Evolutionary conservation across 2,888 invertebrate genomes (phyloP).

Genomic region (Cheilosia pagana): DNA sequence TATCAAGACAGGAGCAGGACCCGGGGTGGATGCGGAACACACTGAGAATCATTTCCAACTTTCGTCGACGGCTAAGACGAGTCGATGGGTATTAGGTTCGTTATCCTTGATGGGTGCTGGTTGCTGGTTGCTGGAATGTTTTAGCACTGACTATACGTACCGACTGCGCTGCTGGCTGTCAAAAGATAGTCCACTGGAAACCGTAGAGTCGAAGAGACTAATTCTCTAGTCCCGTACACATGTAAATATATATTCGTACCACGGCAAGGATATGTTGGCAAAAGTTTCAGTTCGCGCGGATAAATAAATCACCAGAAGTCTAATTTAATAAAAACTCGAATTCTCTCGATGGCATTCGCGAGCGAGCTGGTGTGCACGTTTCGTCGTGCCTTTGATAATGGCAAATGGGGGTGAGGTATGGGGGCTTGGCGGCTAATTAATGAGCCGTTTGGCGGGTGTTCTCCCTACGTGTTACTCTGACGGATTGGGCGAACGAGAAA

Average conservation of each 20-base stretch:
- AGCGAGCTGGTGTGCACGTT: conserved; percentile 11
- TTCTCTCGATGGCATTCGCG: conserved; percentile 45
- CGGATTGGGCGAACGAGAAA: conserved; percentile 54
- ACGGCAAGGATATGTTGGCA: conserved; percentile 35
- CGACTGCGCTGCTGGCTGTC: conserved; percentile 16
- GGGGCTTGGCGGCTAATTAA: conserved; percentile 62
- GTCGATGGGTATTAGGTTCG: conserved; percentile 54
- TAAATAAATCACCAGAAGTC: conserved; percentile 72
- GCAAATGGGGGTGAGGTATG: background rate
- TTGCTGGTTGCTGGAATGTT: conserved; percentile 50
- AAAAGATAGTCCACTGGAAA: conserved; percentile 48
- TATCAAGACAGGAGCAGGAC: conserved; percentile 56
- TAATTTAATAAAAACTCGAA: conserved; percentile 69
- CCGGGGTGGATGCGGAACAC: conserved; percentile 20
- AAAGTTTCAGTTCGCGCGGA: conserved; percentile 49
- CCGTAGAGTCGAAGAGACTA: conserved; percentile 11
- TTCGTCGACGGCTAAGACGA: conserved; percentile 49
- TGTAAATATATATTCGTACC: background rate
- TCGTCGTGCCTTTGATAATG: conserved; percentile 44
- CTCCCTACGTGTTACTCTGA: conserved; percentile 65
- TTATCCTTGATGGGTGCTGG: conserved; percentile 53
- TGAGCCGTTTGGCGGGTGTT: conserved; percentile 62
- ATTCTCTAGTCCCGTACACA: conserved; percentile 34
- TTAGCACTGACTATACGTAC: conserved; percentile 46
- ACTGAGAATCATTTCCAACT: conserved; percentile 53